Conservation (phyloP, 2,888 invertebrate genomes). For the Amphipoea lucens region DNA sequence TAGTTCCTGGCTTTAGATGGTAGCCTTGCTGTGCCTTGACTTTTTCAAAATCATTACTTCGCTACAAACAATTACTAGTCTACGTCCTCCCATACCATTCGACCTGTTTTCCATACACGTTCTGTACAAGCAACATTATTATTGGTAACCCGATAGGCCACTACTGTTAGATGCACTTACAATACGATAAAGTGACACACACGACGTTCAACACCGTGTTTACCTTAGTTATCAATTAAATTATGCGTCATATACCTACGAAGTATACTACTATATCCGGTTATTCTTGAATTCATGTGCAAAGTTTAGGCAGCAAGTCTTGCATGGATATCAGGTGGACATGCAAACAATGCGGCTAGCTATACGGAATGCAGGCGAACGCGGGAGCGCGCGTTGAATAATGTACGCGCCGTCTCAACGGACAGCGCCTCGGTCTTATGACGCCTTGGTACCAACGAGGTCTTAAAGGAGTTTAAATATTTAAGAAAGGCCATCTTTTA, state of each 20-base stretch:
- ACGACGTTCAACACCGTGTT: conserved; percentile 38
- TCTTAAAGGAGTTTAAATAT: conserved; percentile 67
- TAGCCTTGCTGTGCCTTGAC: not conserved
- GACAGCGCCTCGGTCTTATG: conserved; percentile 74
- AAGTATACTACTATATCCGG: conserved; percentile 59
- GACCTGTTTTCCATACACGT: conserved; percentile 48
- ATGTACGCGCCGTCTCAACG: conserved; percentile 77
- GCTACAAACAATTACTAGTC: conserved; percentile 7
- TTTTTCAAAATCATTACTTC: conserved; percentile 24
- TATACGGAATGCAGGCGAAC: conserved; percentile 76
- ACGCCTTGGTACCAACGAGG: conserved; percentile 70
- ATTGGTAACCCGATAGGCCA: conserved; percentile 48
- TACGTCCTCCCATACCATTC: conserved; percentile 14
- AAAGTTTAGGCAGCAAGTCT: conserved; percentile 70
- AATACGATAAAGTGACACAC: conserved; percentile 46
- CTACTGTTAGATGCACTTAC: conserved; percentile 44
- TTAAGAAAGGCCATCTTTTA: conserved; percentile 63
- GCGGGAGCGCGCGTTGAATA: conserved; percentile 82
- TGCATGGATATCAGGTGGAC: conserved; percentile 76
- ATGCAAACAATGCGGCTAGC: conserved; percentile 78
- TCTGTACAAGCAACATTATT: conserved; percentile 42
- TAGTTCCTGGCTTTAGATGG: not conserved
- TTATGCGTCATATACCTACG: conserved; percentile 51
- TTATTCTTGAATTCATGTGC: conserved; percentile 68
- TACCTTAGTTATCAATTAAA: conserved; percentile 57